Evolutionary conservation across 1,140 invertebrate species (phyloP).

Genomic region (Homarus americanus): DNA sequence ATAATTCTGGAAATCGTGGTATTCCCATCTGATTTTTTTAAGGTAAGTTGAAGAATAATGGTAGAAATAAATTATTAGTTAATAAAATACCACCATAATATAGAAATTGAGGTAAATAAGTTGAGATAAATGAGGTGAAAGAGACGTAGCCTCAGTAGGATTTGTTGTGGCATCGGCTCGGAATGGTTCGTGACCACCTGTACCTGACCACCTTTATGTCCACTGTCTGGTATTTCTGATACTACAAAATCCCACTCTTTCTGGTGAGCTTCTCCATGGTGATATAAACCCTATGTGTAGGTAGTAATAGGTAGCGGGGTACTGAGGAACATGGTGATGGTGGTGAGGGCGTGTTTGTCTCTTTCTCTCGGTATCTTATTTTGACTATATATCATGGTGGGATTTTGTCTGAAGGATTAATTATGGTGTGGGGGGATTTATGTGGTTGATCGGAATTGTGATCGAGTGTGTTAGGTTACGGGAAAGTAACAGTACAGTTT

Average conservation of each 20-base stretch:
- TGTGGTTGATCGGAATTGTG: too few species aligned
- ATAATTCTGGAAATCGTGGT: neutral
- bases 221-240: neutral
- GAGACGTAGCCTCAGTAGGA: constrained; percentile 1
- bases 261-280: constrained; percentile 11
- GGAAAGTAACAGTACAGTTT: too few species aligned
- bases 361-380: neutral
- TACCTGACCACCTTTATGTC: neutral
- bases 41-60: neutral
- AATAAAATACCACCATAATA: too few species aligned
- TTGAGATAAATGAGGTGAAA: neutral
- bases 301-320: neutral
- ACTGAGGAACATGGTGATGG: too few species aligned
- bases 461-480: too few species aligned
- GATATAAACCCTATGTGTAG: neutral
- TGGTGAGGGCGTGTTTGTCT: neutral
- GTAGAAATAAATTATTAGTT: neutral
- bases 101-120: too few species aligned
- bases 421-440: too few species aligned
- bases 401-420: neutral
- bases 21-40: neutral
- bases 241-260: constrained; percentile 46
- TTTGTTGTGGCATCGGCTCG: constrained; percentile 18
- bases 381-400: neutral
- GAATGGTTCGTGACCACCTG: neutral